Base-by-base conservation (phyloP, 2,113 vertebrate genomes). In the Tragelaphus buxtoni region DNA sequence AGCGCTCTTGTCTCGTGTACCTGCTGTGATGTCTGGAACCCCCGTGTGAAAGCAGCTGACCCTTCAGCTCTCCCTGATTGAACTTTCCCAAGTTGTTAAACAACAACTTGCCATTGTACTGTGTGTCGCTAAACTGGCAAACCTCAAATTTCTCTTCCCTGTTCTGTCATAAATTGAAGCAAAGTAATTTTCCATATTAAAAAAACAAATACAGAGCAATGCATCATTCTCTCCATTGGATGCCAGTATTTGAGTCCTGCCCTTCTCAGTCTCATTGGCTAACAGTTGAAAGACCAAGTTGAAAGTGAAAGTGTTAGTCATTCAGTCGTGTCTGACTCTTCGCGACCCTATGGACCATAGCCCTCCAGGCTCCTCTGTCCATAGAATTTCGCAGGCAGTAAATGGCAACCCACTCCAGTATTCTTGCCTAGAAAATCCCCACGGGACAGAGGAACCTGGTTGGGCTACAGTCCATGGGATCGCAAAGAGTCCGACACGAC, bases 131-230 rank as follows among this genome's bases (percentile, higher is more conserved):
- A 82, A 85, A 32, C 65, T 81, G 86, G 47, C 87, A 35, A 55
- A 55, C 39, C 45, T 69, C 56, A 26, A 6, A 58, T 89, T 93
- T 92, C 60, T 90, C 24, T 42, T 81, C 60, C 45, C 45, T 72
- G 30, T 84, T 88, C 65, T 91, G 13, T 88, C 88, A 86, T 56
- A 85, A 96, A 82, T 76, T 94, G 77, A 89, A 88, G 60, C 65
- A 82, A 91, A 85, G 17, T 86, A 12, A 45, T 96, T 89, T 92
- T 89, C 32, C 58, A 5, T 42, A 30, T 95, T 88, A 16, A 53
- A 92, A 79, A 32, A 24, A 49, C 10, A 82, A 5, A 88, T 22
- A 77, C 35, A 76, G 28, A 82, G 28, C 1, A 30, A 11, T 20
- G 18, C 16, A 24, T 55, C 55, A 47, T 81, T 88, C 55, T 90